Percentiles rank a stretch among this genome's conserved stretches.
These are phyloP conservation scores for Tribolium castaneum DNA, from an alignment of 1,140 invertebrate species.

Conservation along the genomic window DNA sequence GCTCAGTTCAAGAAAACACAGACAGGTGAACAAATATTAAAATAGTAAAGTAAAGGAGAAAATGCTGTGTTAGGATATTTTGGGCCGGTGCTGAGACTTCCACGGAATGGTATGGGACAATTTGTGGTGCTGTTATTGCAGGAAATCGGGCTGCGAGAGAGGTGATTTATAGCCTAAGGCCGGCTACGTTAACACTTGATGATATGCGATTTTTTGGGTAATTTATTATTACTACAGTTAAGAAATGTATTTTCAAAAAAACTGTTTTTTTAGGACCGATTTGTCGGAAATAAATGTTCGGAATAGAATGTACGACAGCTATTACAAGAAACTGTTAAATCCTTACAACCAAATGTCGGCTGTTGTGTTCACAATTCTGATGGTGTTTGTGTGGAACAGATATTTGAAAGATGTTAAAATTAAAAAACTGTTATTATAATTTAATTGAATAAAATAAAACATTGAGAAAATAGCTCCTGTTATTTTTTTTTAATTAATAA, in stretches of 20 bases:
- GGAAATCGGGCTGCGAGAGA: conserved; percentile 69
- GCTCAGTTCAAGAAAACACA: neutral
- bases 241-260: neutral
- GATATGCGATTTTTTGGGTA: conserved; percentile 40
- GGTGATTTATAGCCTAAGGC: conserved; percentile 60
- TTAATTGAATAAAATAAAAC: too few relatives aligned
- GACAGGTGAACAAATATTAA: neutral
- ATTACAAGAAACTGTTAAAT: neutral
- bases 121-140: conserved; percentile 69
- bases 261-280: neutral
- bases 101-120: conserved; percentile 68
- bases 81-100: conserved; percentile 71
- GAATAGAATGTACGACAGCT: neutral
- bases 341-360: neutral
- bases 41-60: too few relatives aligned
- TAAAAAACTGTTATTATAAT: neutral
- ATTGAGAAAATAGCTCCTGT: too few relatives aligned
- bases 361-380: neutral
- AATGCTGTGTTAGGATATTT: conserved; percentile 55
- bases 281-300: neutral
- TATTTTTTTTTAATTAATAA: too few relatives aligned
- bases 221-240: neutral
- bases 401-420: neutral
- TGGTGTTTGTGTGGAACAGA: neutral
- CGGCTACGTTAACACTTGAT: conserved; percentile 37